Evolutionary conservation across 2,888 invertebrate species (phyloP), one percentile per base, ranked within the genome.

Genomic region (Lasioglossum morio): DNA sequence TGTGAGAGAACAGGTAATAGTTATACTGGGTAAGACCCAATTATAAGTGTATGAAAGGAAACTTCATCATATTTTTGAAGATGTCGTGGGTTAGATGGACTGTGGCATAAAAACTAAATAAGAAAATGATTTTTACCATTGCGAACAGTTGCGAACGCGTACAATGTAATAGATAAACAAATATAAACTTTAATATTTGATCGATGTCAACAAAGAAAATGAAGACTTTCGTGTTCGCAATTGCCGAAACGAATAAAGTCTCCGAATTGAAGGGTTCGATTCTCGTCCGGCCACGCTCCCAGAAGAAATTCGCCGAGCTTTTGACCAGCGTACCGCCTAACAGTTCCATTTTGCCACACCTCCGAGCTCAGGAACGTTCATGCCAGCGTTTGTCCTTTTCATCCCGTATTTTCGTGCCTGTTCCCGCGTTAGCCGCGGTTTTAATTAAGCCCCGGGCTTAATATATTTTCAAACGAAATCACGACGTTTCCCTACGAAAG

Each of bases 381-480:
- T n/a, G 34, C 53, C 23, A 57, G 34, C 8, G 14, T 40, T 16
- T 27, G 8, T 43, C 30, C 30, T 53, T 80, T 60, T 37, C 57
- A 19, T 53, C 10, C 40, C 16, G 34, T 34, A 30, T 48, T 60
- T 66, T 43, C 66, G 70, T 34, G 34, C 19, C 34, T 70, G 43
- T 69, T 73, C 34, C 14, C 53, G 57, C 1, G 12, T 5, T 12
- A 34, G 46, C 72, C 66, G 70, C 60, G n/a, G 40, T 79, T 81
- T 82, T 85, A 86, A 86, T 86, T 85, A 86, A 85, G 53, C 34
- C 12, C 23, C 83, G 4, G 19, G 69, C 79, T 69, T 37, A 34
- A 78, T 72, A 53, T 57, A 53, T 57, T 72, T 75, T 72, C 60
- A 72, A 84, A 80, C 86, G 40, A 53, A 72, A 85, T 81, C 85